A percentile compares a stretch with the other conserved stretches of the same genome.
These are phyloP conservation scores for Sciaenops ocellatus DNA, from an alignment of 2,797 vertebrate species.

Conservation along the genomic window DNA sequence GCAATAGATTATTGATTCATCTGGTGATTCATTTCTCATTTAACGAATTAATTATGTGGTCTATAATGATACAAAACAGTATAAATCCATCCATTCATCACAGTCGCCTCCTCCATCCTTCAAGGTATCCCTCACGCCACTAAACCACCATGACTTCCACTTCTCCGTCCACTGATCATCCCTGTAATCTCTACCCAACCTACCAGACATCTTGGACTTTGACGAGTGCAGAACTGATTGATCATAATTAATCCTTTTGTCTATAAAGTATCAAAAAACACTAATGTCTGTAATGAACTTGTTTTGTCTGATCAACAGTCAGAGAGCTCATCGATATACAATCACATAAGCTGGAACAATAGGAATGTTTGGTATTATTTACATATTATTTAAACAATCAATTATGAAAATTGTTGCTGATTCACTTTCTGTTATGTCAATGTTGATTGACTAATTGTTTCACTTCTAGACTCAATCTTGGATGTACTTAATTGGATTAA, in stretches of 20 bases:
- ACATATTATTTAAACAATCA: neutral
- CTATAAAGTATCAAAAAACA: neutral
- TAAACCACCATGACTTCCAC: neutral
- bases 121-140: neutral
- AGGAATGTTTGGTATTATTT: neutral
- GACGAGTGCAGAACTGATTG: neutral
- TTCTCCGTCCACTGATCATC: neutral
- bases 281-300: neutral
- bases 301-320: neutral
- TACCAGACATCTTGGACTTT: neutral
- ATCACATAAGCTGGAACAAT: neutral
- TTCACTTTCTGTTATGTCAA: neutral
- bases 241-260: neutral
- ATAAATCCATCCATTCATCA: neutral
- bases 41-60: neutral
- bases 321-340: neutral
- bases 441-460: neutral
- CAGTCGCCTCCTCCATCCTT: neutral
- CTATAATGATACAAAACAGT: neutral
- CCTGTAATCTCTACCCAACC: neutral
- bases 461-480: neutral
- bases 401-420: neutral
- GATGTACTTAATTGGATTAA: too few relatives aligned
- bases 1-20: neutral
- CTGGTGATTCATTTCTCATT: neutral